Evolutionary conservation across 2,888 invertebrate species (phyloP).

Genomic region (Trichopria drosophilae): DNA sequence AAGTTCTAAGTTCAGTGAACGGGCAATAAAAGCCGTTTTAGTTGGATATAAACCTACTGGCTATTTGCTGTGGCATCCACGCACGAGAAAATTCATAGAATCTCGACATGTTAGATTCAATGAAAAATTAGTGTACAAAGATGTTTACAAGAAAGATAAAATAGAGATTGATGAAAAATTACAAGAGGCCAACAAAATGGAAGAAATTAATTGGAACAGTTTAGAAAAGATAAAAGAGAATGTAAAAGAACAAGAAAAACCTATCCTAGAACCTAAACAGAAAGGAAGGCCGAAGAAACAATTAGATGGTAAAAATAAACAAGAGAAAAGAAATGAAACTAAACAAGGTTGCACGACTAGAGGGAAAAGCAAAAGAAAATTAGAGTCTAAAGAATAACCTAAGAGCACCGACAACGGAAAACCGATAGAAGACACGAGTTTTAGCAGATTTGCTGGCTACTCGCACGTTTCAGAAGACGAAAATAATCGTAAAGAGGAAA

Average conservation of each 20-base stretch:
- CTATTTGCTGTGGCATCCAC: slow-evolving; percentile 33
- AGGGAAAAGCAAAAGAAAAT: slow-evolving; percentile 5
- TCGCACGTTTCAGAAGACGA: slow-evolving; percentile 17
- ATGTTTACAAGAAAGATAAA: too few species aligned
- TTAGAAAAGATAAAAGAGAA: slow-evolving; percentile 11
- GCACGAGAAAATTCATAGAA: slow-evolving; percentile 11
- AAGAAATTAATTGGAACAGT: not conserved
- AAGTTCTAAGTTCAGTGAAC: slow-evolving; percentile 3
- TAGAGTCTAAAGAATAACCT: not conserved
- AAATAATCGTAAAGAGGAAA: not conserved
- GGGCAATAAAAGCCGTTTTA: too few species aligned
- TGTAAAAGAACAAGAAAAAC: slow-evolving; percentile 15
- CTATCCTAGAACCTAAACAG: slow-evolving; percentile 21
- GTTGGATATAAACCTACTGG: slow-evolving; percentile 27
- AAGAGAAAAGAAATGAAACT: slow-evolving; percentile 4
- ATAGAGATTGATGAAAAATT: too few species aligned
- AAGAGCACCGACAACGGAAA: not conserved
- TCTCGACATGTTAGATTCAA: slow-evolving; percentile 20
- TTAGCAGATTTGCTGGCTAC: slow-evolving; percentile 27
- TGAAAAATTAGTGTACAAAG: too few species aligned
- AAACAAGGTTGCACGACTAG: slow-evolving; percentile 3
- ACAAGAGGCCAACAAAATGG: too few species aligned
- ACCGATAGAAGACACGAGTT: slow-evolving; percentile 19
- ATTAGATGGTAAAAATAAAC: too few species aligned
- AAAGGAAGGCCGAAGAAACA: slow-evolving; percentile 30